Conservation (phyloP, 2,888 invertebrate species). For the Fissipunctia ypsillon region DNA sequence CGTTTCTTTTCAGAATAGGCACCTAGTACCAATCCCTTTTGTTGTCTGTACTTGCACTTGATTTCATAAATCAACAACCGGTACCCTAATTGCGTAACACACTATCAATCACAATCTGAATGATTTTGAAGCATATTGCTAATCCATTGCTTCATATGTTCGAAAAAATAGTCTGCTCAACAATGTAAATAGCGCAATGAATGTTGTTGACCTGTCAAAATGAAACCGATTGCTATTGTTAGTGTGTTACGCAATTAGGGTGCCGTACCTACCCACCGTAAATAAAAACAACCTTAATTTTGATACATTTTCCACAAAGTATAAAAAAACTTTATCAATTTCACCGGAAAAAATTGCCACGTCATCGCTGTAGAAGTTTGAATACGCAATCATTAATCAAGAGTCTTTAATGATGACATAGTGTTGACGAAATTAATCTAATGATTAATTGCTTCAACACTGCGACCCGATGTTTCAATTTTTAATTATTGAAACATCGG, state of each 20-base stretch:
- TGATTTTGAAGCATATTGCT: no score
- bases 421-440: slow-evolving; percentile 57
- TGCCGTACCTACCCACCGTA: neutral
- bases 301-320: neutral
- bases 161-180: no score
- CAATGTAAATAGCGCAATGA: no score
- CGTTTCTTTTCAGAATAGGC: neutral
- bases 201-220: no score
- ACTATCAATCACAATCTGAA: no score
- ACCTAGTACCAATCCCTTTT: neutral
- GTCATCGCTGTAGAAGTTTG: slow-evolving; percentile 35
- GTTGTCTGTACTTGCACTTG: neutral
- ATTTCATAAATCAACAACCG: neutral
- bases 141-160: no score
- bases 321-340: slow-evolving; percentile 19
- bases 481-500: slow-evolving; percentile 55
- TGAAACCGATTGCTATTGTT: no score
- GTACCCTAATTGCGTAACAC: no score
- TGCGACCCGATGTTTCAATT: no score
- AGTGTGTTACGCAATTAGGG: no score
- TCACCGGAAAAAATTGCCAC: neutral
- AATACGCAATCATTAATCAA: slow-evolving; percentile 59
- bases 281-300: neutral
- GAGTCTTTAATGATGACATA: slow-evolving; percentile 56
- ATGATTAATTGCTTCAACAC: no score